Conservation (phyloP, 1,140 invertebrate genomes). For the Hypothenemus hampei region DNA sequence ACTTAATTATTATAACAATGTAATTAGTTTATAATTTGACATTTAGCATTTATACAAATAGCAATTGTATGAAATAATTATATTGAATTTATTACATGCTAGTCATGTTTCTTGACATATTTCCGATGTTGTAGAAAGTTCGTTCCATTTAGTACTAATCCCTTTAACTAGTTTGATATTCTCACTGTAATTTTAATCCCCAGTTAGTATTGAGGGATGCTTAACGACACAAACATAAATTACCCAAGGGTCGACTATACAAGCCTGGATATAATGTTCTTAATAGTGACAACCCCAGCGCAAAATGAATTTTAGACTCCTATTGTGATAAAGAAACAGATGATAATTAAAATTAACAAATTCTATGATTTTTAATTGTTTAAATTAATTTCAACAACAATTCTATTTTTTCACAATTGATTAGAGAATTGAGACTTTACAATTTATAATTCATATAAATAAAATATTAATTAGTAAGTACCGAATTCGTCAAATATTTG, state of each 20-base stretch:
- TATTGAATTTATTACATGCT: neutral
- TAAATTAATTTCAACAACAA: constrained; percentile 1
- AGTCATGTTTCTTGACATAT: neutral
- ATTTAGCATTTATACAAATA: too few relatives aligned
- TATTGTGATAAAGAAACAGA: neutral
- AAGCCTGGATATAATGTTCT: constrained; percentile 27
- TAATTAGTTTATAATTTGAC: too few relatives aligned
- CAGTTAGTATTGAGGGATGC: constrained; percentile 26
- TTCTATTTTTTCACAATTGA: too few relatives aligned
- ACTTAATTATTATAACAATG: too few relatives aligned
- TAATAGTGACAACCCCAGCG: constrained; percentile 23
- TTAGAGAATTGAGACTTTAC: too few relatives aligned
- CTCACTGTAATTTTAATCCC: constrained; percentile 34
- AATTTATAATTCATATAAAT: too few relatives aligned
- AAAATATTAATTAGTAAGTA: too few relatives aligned
- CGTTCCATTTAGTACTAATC: constrained; percentile 8
- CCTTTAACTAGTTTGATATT: constrained; percentile 28
- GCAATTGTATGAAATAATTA: too few relatives aligned
- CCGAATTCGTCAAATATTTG: too few relatives aligned
- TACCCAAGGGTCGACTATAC: constrained; percentile 17
- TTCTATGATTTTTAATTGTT: neutral
- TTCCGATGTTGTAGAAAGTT: neutral
- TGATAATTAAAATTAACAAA: neutral
- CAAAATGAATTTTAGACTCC: constrained; percentile 20
- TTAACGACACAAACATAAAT: constrained; percentile 24